Base-by-base conservation (phyloP, 1,140 invertebrate genomes). In the Drosophila virilis region DNA sequence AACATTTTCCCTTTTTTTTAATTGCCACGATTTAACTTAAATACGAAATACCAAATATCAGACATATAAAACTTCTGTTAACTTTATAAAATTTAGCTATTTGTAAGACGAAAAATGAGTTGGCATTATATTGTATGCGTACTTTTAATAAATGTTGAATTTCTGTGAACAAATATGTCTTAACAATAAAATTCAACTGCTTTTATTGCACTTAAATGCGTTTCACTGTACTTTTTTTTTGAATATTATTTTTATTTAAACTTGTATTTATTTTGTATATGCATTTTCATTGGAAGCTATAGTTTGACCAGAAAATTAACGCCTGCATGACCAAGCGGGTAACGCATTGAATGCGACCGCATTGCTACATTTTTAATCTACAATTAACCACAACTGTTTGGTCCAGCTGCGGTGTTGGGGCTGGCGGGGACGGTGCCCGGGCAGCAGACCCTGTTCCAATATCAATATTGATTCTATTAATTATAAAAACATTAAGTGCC, bases 391-490 rank as follows among this genome's bases (percentile, higher is more conserved):
- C 89, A 85, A 70, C 81, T 85, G 89, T 70, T 79, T 33, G 59
- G 38, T 5, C 28, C 10, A 28, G 12, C n/a, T 32, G 8, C n/a
- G 7, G 37, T 37, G 43, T 22, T 5, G 8, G 12, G 1, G 17
- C 4, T 6, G 35, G 8, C n/a, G 7, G 42, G 7, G 28, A 48
- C 43, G 37, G 6, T 9, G 32, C 15, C 2, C 10, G 10, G 38
- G 37, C 48, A 13, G 8, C 38, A 57, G 38, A 42, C 22, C n/a
- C 57, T 13, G 50, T 57, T 52, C 61, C 84, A 85, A 77, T 82
- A 80, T 80, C 78, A 90, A 91, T 91, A 91, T 91, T 91, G 89
- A 91, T 91, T 91, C 89, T 91, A 91, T 91, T 91, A 91, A 91
- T 91, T 91, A 91, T 89, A 91, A 91, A 91, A 91, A 91, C 89